phyloP scores from a whole-genome alignment of 2,797 vertebrate species.

The Sandelia bainsii region DNA sequence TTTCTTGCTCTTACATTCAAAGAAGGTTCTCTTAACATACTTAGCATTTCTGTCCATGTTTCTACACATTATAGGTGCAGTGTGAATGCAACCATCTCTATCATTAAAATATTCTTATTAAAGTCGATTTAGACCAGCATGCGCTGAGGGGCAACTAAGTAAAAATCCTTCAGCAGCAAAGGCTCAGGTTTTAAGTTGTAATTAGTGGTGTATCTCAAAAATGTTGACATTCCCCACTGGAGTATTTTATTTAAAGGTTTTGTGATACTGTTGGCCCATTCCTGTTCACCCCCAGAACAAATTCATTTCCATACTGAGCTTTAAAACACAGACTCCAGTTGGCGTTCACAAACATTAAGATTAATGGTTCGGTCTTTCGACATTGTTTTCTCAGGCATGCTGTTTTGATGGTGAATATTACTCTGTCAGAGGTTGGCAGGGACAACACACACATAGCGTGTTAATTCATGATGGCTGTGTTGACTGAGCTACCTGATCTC shows the following conservation, averaged over 20 bases:
- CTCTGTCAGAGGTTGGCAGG: conserved; percentile 33
- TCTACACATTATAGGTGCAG: too few relatives aligned
- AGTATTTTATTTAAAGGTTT: neutral
- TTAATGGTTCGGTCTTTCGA: conserved; percentile 43
- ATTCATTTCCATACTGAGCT: neutral
- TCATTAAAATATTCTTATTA: too few relatives aligned
- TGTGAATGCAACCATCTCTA: too few relatives aligned
- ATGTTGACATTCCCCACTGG: neutral
- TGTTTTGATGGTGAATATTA: conserved; percentile 42
- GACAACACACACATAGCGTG: conserved; percentile 1
- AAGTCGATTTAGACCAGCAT: too few relatives aligned
- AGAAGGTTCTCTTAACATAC: too few relatives aligned
- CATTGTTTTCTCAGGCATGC: conserved; percentile 39
- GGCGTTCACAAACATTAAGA: conserved; percentile 10
- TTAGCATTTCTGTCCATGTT: too few relatives aligned
- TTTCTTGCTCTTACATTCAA: too few relatives aligned
- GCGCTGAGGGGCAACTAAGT: too few relatives aligned
- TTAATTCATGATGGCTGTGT: conserved; percentile 38
- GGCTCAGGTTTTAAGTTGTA: neutral
- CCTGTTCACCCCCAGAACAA: neutral
- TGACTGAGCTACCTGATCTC: conserved; percentile 47
- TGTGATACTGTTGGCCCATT: neutral
- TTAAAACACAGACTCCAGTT: conserved; percentile 8
- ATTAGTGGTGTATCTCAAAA: neutral
- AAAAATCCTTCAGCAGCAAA: neutral